Base-by-base conservation (phyloP, 2,888 invertebrate species). In the Creontiades dilutus region DNA sequence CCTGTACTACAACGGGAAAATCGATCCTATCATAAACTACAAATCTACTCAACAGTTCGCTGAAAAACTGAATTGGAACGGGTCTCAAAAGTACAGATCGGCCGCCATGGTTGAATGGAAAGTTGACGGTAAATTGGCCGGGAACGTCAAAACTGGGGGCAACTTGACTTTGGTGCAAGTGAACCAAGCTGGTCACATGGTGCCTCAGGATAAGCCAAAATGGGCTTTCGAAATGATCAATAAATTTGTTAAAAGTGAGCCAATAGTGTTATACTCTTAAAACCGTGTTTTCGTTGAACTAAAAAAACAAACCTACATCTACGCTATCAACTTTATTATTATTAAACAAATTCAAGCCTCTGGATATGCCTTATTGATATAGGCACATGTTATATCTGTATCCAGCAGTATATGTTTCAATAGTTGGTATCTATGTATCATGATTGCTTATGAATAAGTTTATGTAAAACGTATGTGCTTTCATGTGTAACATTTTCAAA, bases 11-110 rank as follows among this genome's bases (percentile, higher is more conserved):
- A 98, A 96, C 93, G 98, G 98, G 0, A 98, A 98, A 93, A 93
- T 98, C 91, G 98, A 98, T 93, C 96, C 98, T n/a, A 97, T 98
- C 91, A 98, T 98, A 0, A 97, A 98, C 0, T 97, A 97, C 93
- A 97, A 98, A 0, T 93, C 97, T 85, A 98, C 98, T 0, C 94
- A 96, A 23, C 96, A 96, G 92, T 98, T 96, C 93, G 93, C 98
- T 48, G 94, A 95, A 91, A 94, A 95, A 86, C 94, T 97, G 0
- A 94, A 96, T 80, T 98, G 97, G 94, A 94, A 94, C 28, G 95
- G 95, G 0, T 94, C 95, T 0, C 94, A 94, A 4, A 94, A 95
- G 1, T 98, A 97, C 93, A 95, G 95, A 92, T 94, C 93, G 0
- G 96, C 96, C 0, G 93, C 94, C 81, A 94, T 96, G 55, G 94